Percentiles rank a stretch among this genome's conserved stretches.
These are phyloP conservation scores for Coracias cyanogaster DNA, from an alignment of 2,797 vertebrate genomes.

Conservation along the genomic window DNA sequence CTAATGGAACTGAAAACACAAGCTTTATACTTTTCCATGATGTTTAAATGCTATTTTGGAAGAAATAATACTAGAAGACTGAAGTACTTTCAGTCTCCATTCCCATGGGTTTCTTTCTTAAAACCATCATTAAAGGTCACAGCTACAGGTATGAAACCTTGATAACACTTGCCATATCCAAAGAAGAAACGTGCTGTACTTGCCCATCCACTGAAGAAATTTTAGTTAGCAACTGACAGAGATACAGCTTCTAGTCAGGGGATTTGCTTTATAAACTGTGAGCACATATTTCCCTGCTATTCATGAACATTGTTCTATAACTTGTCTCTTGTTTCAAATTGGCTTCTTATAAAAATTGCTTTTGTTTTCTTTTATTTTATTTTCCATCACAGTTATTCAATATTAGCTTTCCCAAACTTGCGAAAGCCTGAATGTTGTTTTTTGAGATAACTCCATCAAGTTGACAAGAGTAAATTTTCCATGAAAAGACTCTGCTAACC, in stretches of 20 bases:
- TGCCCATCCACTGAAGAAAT: neutral
- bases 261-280: neutral
- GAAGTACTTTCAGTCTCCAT: accelerated
- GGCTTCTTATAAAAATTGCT: neutral
- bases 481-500: neutral
- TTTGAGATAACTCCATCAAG: neutral
- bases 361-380: neutral
- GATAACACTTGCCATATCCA: neutral
- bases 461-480: neutral
- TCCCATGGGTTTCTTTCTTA: neutral
- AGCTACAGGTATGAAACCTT: neutral
- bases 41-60: neutral
- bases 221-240: neutral
- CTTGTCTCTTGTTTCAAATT: neutral
- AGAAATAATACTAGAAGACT: neutral
- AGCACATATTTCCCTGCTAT: neutral
- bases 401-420: neutral
- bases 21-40: neutral
- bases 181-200: neutral
- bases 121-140: neutral
- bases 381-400: neutral
- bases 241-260: neutral
- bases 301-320: neutral
- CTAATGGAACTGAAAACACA: neutral
- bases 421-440: neutral